These are phyloP conservation scores for Pammene aurita DNA, from an alignment of 2,888 invertebrate species.

Conservation along the genomic window DNA sequence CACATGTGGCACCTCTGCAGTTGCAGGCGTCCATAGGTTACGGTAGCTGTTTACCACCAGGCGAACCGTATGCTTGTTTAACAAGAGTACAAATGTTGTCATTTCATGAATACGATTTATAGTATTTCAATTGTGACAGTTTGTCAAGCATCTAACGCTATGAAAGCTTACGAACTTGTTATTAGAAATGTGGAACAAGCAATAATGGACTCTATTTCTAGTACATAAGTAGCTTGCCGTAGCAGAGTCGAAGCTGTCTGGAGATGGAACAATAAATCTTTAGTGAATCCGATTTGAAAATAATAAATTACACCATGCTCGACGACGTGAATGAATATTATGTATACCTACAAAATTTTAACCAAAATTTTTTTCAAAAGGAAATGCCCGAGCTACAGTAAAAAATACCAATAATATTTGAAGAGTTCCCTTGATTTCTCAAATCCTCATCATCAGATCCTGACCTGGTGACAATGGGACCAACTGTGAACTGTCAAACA, in stretches of 20 bases:
- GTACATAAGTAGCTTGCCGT: neutral
- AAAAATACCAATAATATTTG: too few relatives aligned
- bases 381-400: too few relatives aligned
- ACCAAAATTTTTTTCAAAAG: too few relatives aligned
- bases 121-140: slow-evolving; percentile 4
- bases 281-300: slow-evolving; percentile 15
- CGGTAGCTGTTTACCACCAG: too few relatives aligned
- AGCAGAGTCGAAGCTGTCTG: slow-evolving; percentile 20
- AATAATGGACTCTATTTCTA: neutral
- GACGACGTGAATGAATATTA: neutral
- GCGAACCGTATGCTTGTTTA: too few relatives aligned
- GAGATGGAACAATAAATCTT: slow-evolving; percentile 26
- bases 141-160: slow-evolving; percentile 25
- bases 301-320: slow-evolving; percentile 16
- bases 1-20: too few relatives aligned
- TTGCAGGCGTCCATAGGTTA: too few relatives aligned
- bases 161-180: neutral
- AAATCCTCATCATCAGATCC: too few relatives aligned
- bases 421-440: too few relatives aligned
- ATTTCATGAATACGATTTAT: neutral
- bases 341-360: neutral
- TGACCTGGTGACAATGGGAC: too few relatives aligned
- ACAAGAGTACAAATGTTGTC: too few relatives aligned
- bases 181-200: neutral
- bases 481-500: too few relatives aligned